These are phyloP conservation scores for Drosophila fulvimacula DNA, from an alignment of 2,888 invertebrate genomes.

Conservation along the genomic window DNA sequence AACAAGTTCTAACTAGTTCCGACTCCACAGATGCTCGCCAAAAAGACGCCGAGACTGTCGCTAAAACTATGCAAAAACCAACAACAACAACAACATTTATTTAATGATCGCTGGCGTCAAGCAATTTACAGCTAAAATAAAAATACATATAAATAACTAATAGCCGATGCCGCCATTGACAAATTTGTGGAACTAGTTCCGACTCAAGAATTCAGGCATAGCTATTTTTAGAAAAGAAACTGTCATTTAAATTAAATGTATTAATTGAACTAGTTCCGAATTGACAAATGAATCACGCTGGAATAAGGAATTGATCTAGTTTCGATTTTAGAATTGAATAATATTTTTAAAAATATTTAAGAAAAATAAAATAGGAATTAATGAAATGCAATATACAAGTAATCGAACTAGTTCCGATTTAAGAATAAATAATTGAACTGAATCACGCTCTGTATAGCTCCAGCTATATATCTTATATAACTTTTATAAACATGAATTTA, in stretches of 20 bases:
- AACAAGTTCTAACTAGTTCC: conserved; percentile 43
- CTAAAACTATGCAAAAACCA: conserved; percentile 16
- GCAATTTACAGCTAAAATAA: conserved; percentile 69
- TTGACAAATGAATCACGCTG: not conserved
- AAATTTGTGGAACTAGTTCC: conserved; percentile 59
- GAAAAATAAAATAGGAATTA: too few relatives aligned
- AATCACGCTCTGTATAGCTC: too few relatives aligned
- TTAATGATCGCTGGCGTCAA: conserved; percentile 73
- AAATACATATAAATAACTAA: conserved; percentile 65
- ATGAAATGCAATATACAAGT: not conserved
- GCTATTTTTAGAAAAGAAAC: not conserved
- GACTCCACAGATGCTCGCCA: conserved; percentile 16
- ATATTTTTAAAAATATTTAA: not conserved
- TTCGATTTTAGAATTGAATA: not conserved
- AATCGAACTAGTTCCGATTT: not conserved
- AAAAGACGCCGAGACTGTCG: conserved; percentile 36
- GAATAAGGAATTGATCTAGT: not conserved
- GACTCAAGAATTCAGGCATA: not conserved
- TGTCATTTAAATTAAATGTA: too few relatives aligned
- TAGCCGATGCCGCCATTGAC: conserved; percentile 46
- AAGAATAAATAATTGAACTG: too few relatives aligned
- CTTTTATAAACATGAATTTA: conserved; percentile 4
- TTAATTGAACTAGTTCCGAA: not conserved
- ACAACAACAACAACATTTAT: conserved; percentile 14
- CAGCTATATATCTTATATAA: not conserved